phyloP scores from a whole-genome alignment of 2,797 vertebrate genomes.

The Todus mexicanus region DNA sequence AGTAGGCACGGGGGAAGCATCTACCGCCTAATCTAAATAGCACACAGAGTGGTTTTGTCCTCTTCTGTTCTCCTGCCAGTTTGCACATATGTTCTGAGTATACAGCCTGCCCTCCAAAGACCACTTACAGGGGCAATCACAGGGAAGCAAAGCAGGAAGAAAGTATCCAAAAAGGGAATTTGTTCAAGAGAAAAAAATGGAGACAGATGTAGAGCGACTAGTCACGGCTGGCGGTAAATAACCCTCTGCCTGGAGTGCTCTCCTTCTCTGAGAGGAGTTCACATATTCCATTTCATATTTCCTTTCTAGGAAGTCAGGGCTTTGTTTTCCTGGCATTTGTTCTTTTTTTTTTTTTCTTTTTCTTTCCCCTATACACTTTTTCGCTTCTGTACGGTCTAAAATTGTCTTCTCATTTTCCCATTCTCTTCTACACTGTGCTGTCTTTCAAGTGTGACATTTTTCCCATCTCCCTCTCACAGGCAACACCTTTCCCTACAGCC shows the following conservation, averaged over 20 bases:
- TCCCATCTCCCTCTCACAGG: not conserved
- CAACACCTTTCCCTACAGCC: not conserved
- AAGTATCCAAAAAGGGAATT: constrained; percentile 64
- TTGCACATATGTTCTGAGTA: constrained; percentile 65
- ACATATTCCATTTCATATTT: constrained; percentile 46
- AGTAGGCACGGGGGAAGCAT: constrained; percentile 52
- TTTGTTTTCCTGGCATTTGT: constrained; percentile 30
- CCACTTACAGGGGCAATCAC: constrained; percentile 63
- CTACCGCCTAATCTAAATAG: constrained; percentile 45
- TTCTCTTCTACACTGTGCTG: not conserved
- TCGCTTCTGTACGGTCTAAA: not conserved
- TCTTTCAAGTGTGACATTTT: not conserved
- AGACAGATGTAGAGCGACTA: constrained; percentile 56
- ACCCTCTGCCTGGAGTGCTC: constrained; percentile 53
- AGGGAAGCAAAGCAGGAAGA: constrained; percentile 61
- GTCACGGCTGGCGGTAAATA: constrained; percentile 60
- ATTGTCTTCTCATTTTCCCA: not conserved
- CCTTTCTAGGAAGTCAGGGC: constrained; percentile 40
- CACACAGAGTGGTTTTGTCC: constrained; percentile 62
- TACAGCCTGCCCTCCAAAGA: constrained; percentile 62
- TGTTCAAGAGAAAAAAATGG: constrained; percentile 55
- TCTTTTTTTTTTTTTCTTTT: not conserved
- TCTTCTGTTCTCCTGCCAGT: constrained; percentile 62
- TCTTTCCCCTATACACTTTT: not conserved
- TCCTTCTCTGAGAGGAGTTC: constrained; percentile 18